Evolutionary conservation across 2,113 vertebrate species (phyloP).

Genomic region (Microcebus ravelobensis): DNA sequence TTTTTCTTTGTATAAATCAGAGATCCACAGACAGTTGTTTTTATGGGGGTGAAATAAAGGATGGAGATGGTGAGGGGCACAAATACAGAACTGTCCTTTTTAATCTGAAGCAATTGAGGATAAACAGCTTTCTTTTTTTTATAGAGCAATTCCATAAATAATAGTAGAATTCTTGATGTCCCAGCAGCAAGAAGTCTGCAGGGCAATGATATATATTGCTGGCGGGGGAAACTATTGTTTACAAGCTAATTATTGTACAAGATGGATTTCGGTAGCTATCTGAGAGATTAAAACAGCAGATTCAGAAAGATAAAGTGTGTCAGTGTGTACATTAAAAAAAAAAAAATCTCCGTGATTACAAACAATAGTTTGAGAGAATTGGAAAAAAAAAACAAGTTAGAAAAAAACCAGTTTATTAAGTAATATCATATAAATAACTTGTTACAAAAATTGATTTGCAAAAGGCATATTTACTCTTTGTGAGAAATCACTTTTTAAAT

Average conservation of each 20-base stretch:
- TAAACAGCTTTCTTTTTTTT: slow-evolving; percentile 76
- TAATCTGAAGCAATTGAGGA: slow-evolving; percentile 64
- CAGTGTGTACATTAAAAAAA: neutral
- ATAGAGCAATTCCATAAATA: slow-evolving; percentile 74
- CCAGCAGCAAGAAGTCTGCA: neutral
- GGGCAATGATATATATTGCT: neutral
- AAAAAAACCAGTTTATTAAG: slow-evolving; percentile 92
- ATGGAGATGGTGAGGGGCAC: slow-evolving; percentile 35
- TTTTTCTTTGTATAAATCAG: slow-evolving; percentile 17
- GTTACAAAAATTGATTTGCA: slow-evolving; percentile 98
- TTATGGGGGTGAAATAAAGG: slow-evolving; percentile 30
- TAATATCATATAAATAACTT: slow-evolving; percentile 97
- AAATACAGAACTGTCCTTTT: slow-evolving; percentile 38
- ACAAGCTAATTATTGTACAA: slow-evolving; percentile 43
- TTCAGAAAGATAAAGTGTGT: slow-evolving; percentile 55
- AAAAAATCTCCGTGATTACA: slow-evolving; percentile 50
- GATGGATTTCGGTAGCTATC: neutral
- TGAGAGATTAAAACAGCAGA: slow-evolving; percentile 49
- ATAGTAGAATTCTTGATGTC: slow-evolving; percentile 36
- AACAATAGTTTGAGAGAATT: slow-evolving; percentile 74
- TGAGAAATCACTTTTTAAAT: slow-evolving; percentile 88
- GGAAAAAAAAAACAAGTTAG: slow-evolving; percentile 79
- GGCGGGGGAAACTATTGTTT: slow-evolving; percentile 34
- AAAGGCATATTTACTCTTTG: slow-evolving; percentile 92
- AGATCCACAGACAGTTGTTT: slow-evolving; percentile 27